A percentile compares a stretch with the other conserved stretches of the same genome.
These are phyloP conservation scores for Euproctis similis DNA, from an alignment of 2,888 invertebrate species.

Conservation along the genomic window DNA sequence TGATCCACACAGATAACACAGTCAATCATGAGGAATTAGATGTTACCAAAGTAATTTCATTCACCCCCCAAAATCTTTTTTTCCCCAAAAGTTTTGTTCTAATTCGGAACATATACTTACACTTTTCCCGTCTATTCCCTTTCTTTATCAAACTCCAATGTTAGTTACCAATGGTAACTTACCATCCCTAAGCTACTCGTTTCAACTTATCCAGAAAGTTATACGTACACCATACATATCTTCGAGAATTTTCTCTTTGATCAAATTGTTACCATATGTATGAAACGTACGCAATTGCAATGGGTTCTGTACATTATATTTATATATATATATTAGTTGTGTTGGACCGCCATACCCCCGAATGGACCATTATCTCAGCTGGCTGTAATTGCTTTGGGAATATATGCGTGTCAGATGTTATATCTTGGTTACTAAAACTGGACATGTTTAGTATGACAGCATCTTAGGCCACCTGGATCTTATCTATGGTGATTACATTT, in stretches of 20 bases:
- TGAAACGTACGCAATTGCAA: conserved; percentile 27
- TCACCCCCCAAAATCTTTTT: conserved; percentile 20
- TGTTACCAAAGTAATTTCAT: conserved; percentile 22
- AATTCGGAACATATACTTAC: conserved; percentile 23
- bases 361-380: conserved; percentile 30
- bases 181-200: conserved; percentile 25
- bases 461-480: conserved; percentile 20
- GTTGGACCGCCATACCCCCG: conserved; percentile 26
- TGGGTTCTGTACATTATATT: conserved; percentile 29
- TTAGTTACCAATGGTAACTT: conserved; percentile 15
- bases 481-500: conserved; percentile 22
- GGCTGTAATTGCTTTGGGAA: conserved; percentile 41
- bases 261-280: conserved; percentile 23
- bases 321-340: too few relatives aligned
- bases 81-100: conserved; percentile 17
- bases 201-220: conserved; percentile 26
- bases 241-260: conserved; percentile 19
- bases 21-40: conserved; percentile 14
- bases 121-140: conserved; percentile 19
- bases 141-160: conserved; percentile 20
- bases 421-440: too few relatives aligned
- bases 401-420: conserved; percentile 27
- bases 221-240: conserved; percentile 20
- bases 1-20: conserved; percentile 24
- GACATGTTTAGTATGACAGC: conserved; percentile 26